These are phyloP conservation scores for Zoanthus sociatus DNA, from an alignment of 92 coral and sea anemone species.

Conservation along the genomic window DNA sequence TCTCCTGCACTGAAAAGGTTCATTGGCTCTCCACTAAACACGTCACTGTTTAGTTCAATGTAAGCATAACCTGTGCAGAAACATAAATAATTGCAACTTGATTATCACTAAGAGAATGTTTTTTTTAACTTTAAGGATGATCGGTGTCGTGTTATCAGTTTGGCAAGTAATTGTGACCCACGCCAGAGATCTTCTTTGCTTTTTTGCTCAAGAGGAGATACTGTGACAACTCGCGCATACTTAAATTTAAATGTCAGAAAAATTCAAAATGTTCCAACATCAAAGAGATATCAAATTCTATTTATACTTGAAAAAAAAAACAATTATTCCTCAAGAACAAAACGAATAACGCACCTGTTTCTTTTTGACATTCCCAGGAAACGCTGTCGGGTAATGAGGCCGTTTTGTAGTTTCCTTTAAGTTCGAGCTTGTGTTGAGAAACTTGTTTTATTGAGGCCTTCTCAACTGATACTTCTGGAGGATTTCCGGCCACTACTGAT, in stretches of 20 bases:
- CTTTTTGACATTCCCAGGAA: conserved; percentile 56
- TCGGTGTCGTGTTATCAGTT: not conserved
- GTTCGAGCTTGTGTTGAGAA: conserved; percentile 34
- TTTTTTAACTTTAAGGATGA: not conserved
- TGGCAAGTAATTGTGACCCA: not conserved
- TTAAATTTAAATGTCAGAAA: no score
- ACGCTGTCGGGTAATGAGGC: conserved; percentile 49
- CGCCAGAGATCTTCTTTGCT: not conserved
- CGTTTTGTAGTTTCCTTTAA: conserved; percentile 58
- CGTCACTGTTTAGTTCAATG: conserved; percentile 30
- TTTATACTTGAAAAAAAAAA: no score
- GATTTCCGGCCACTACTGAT: conserved; percentile 58
- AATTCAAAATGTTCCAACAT: no score
- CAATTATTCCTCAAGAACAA: not conserved
- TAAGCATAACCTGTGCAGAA: conserved; percentile 11
- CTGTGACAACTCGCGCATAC: not conserved
- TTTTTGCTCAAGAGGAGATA: not conserved
- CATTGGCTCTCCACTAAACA: conserved; percentile 29
- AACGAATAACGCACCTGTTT: conserved; percentile 26
- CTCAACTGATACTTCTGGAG: conserved; percentile 61
- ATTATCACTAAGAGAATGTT: not conserved
- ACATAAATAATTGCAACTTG: not conserved
- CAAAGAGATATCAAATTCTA: no score
- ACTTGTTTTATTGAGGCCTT: conserved; percentile 33
- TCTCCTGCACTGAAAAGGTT: conserved; percentile 38